phyloP scores from a whole-genome alignment of 2,113 vertebrate species.

The Pseudonaja textilis region DNA sequence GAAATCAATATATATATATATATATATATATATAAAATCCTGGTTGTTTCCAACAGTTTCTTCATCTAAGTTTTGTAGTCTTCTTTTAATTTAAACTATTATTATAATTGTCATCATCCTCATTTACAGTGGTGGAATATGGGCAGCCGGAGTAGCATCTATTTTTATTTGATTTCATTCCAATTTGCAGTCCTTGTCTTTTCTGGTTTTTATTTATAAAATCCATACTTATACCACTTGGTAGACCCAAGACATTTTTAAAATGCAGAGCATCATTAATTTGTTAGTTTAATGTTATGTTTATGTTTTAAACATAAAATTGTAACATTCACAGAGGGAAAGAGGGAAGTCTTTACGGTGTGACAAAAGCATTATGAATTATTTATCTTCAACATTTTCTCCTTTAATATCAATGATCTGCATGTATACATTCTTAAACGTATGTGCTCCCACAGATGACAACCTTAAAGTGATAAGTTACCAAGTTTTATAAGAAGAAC shows the following conservation, averaged over 20 bases:
- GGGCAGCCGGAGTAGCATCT: not conserved
- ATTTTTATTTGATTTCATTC: not conserved
- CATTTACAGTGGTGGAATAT: not conserved
- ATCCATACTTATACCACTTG: not conserved
- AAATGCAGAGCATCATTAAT: not conserved
- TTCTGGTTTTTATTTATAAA: not conserved
- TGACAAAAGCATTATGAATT: not conserved
- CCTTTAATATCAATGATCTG: not conserved
- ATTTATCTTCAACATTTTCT: not conserved
- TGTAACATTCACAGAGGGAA: not conserved
- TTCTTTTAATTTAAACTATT: not conserved
- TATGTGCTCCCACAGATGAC: not conserved
- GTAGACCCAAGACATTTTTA: not conserved
- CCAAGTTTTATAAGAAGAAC: not conserved
- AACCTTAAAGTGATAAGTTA: not conserved
- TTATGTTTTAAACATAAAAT: not conserved
- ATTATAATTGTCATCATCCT: not conserved
- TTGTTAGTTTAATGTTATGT: not conserved
- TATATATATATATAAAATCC: too few relatives aligned
- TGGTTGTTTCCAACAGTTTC: not conserved
- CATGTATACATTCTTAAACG: not conserved
- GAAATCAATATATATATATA: too few relatives aligned
- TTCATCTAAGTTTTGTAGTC: not conserved
- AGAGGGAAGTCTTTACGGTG: not conserved
- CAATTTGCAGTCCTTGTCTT: not conserved